phyloP scores from a whole-genome alignment of 2,888 invertebrate species.

The Tachina fera region DNA sequence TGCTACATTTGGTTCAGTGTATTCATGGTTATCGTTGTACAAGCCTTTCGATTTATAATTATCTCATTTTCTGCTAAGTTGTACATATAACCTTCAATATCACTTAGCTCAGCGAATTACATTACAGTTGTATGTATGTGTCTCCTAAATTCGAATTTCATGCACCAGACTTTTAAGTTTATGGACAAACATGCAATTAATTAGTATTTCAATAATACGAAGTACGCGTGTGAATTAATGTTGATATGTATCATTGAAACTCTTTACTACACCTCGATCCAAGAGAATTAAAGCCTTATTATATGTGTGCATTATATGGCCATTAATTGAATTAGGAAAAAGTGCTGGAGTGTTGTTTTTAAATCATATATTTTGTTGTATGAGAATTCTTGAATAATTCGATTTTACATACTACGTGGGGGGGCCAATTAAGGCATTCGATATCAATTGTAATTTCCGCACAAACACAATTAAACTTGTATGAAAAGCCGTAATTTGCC shows the following conservation, averaged over 20 bases:
- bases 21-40: background rate
- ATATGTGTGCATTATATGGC: background rate
- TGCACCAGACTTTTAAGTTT: constrained; percentile 7
- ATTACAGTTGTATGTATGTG: background rate
- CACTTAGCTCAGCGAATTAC: background rate
- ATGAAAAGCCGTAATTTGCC: too few species aligned
- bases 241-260: background rate
- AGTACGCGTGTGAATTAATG: background rate
- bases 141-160: background rate
- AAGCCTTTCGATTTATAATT: constrained; percentile 5
- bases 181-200: background rate
- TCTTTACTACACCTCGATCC: background rate
- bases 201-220: background rate
- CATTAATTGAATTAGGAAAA: background rate
- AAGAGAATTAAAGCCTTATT: background rate
- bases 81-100: background rate
- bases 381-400: too few species aligned
- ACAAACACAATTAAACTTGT: too few species aligned
- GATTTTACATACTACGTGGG: too few species aligned
- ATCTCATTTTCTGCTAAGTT: background rate
- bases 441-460: too few species aligned
- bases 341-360: background rate
- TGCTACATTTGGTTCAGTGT: background rate
- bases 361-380: too few species aligned
- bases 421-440: too few species aligned